Evolutionary conservation across 2,113 vertebrate species (phyloP), one percentile per base, ranked within the genome.

Genomic region (Pachycephala philippinensis): DNA sequence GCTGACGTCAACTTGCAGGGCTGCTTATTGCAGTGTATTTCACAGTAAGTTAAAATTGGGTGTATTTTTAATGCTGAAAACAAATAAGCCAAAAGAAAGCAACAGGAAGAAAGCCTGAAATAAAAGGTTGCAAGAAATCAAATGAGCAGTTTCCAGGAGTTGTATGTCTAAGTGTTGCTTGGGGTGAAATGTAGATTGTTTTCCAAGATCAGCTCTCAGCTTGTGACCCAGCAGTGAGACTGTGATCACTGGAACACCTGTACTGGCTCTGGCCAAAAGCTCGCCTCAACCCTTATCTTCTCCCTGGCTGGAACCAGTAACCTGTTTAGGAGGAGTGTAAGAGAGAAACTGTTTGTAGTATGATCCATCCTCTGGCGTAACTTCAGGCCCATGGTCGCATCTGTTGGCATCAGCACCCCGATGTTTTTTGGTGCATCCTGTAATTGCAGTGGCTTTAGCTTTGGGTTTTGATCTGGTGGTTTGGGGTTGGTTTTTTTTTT

Each of bases 401-500:
- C 64, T 77, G 30, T 37, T 87, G 39, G 17, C 15, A 75, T 87
- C 78, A 66, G 28, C 20, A 40, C 57, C 22, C 8, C n/a, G n/a
- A 18, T 56, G 45, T 28, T 28, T 50, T 66, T 56, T 66, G 28
- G n/a, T 61, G 28, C 60, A 65, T 22, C 11, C 65, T 54, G 40
- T 81, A 63, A n/a, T 19, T 84, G 69, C 40, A 65, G 50, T 28
- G 26, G 24, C 53, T 81, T 49, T 61, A 49, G 15, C 37, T 84
- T 84, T 56, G 27, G 22, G 10, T 6, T 35, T 50, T 74, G 45
- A 2, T 40, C 40, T 66, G 23, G 7, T 74, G 20, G 17, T n/a
- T 45, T 20, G 39, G 24, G 15, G 1, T 0, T 10, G 37, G 9
- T 35, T n/a, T 24, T 13, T 35, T 33, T 16, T 16, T n/a, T n/a